A percentile compares a stretch with the other conserved stretches of the same genome.
These are phyloP conservation scores for Anhinga rufa DNA, from an alignment of 2,113 vertebrate genomes.

Conservation along the genomic window DNA sequence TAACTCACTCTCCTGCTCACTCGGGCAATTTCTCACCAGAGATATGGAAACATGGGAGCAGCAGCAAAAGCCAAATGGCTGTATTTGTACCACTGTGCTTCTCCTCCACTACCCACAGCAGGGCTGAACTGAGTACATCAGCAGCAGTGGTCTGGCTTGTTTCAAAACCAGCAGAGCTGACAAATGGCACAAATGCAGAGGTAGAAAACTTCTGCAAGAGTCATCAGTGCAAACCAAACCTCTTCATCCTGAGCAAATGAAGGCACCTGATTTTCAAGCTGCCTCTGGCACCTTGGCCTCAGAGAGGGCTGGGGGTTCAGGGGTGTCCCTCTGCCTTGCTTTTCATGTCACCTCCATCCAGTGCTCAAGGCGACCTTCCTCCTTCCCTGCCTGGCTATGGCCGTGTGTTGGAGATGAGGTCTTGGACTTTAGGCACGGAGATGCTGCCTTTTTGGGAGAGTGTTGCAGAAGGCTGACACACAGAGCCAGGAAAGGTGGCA, in stretches of 20 bases:
- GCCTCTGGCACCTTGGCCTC: background rate
- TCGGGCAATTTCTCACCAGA: background rate
- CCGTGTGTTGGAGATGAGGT: rapidly evolving
- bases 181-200: background rate
- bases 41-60: background rate
- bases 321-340: rapidly evolving
- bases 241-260: background rate
- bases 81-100: background rate
- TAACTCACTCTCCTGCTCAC: background rate
- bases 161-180: background rate
- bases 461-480: rapidly evolving
- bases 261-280: background rate
- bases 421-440: background rate
- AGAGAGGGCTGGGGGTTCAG: background rate
- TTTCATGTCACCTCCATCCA: background rate
- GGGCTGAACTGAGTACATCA: background rate
- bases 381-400: background rate
- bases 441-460: background rate
- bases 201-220: background rate
- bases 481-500: background rate
- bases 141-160: background rate
- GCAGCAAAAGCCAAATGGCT: background rate
- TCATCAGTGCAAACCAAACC: background rate
- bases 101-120: background rate
- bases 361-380: background rate